Evolutionary conservation across 2,113 vertebrate genomes (phyloP), one percentile per base, ranked within the genome.

Genomic region (Nibea coibor): DNA sequence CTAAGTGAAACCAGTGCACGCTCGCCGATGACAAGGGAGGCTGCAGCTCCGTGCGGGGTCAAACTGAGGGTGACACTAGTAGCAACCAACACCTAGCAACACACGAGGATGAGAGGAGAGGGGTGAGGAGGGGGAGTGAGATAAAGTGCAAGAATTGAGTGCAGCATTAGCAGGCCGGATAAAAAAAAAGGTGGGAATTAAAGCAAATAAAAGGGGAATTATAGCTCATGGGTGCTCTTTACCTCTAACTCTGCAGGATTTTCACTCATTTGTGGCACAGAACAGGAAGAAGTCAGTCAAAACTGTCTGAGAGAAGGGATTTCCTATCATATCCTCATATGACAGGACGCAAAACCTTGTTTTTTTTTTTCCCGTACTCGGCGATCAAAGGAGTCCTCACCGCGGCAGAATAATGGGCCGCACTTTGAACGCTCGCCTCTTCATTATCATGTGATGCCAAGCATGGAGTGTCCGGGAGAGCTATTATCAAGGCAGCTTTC

Each of bases 361-460:
- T 35, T 61, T 12, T 64, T 75, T 85, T 86, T 83, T 62, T 82
- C 71, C 54, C 57, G 39, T 70, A 76, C 80, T 68, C 62, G 2
- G 70, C 64, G 82, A 90, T 92, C 84, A 89, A 89, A 91, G 88
- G 71, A 0, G 51, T n/a, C 62, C 64, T 76, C 45, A 7, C 67
- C 53, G 72, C 74, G 48, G 80, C 69, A 67, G 58, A 85, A 87
- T 89, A 86, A 89, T 77, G 58, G 72, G 77, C 77, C 47, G 88
- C 81, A 87, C 84, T 90, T 86, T 77, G 77, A 78, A 88, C 86
- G 65, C 73, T 83, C 83, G 76, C 73, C 87, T 86, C 86, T 85
- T 88, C 72, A 83, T 80, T 84, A 87, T 80, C 87, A 86, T 89
- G 74, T 84, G 86, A 89, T 76, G 72, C 81, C 81, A 75, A 85